Base-by-base conservation (phyloP, 2,888 invertebrate species). In the Cactoblastis cactorum region DNA sequence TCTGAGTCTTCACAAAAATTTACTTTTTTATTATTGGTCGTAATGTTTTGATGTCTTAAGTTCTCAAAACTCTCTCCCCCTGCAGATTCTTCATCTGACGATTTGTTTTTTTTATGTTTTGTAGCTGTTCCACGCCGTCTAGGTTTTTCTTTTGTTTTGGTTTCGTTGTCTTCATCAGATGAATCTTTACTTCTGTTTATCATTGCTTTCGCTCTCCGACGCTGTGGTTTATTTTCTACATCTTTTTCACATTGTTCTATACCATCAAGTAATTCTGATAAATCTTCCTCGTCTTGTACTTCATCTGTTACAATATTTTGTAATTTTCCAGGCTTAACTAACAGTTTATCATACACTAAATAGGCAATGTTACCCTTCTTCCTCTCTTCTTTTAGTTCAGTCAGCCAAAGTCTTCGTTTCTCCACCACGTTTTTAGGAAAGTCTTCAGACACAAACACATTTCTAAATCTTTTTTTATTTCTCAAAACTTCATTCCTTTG, bases 341-440 rank as follows among this genome's bases (percentile, higher is more conserved):
- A 12, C 1, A 48, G 37, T 37, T 48, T 48, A 6, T 48, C 47
- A n/a, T 48, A 48, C 11, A 48, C 47, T n/a, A 48, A 37, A 17
- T 48, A 37, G 11, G 47, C 47, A 12, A 37, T 35, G 5, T 48
- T 48, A 15, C 47, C 47, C 17, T 48, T 48, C n/a, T 37, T 48
- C 6, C 47, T 48, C 15, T 48, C 47, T 28, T 48, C 47, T 37
- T 48, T 48, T 8, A 48, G 19, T 28, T 37, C 24, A 1, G 12
- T 1, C 5, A 37, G 5, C 47, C 47, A 48, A 6, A 35, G 14
- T 12, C 24, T 48, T n/a, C 47, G 19, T 28, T 41, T 41, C 22
- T 49, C 49, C 5, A 49, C 33, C 18, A 49, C 41, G 6, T 18
- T 14, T 14, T 41, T 49, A n/a, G 49, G 39, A 33, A 33, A 49